phyloP scores from a whole-genome alignment of 2,888 invertebrate species.

The Hyles lineata region DNA sequence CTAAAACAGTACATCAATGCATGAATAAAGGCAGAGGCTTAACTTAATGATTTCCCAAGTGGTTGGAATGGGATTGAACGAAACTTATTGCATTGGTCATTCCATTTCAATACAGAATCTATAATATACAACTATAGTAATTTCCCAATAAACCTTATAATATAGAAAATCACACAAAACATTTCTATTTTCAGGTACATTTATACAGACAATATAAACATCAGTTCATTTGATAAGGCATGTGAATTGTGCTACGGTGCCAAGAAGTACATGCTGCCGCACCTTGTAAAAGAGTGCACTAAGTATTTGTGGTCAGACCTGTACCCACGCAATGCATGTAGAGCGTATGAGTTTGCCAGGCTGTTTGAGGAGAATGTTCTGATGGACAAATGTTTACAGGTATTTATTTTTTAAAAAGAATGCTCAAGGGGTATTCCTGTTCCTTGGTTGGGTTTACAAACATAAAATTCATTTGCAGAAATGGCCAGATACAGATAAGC shows the following conservation, averaged over 20 bases:
- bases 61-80: too few relatives aligned
- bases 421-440: too few relatives aligned
- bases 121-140: too few relatives aligned
- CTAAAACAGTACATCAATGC: too few relatives aligned
- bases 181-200: conserved; percentile 86
- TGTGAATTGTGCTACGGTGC: conserved; percentile 95
- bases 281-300: conserved; percentile 92
- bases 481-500: too few relatives aligned
- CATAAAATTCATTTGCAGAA: too few relatives aligned
- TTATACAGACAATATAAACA: conserved; percentile 92
- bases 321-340: conserved; percentile 91
- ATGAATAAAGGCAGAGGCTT: too few relatives aligned
- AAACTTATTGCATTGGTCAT: too few relatives aligned
- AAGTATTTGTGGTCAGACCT: conserved; percentile 93
- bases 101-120: too few relatives aligned
- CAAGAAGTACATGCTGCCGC: conserved; percentile 94
- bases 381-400: conserved; percentile 92
- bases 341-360: conserved; percentile 94
- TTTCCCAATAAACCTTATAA: too few relatives aligned
- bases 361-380: conserved; percentile 92
- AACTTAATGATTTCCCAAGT: too few relatives aligned
- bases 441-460: too few relatives aligned
- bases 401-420: conserved; percentile 48
- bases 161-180: background rate
- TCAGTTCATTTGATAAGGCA: conserved; percentile 93